Conservation (phyloP, 1,140 invertebrate genomes). For the Scaptodrosophila lebanonensis region DNA sequence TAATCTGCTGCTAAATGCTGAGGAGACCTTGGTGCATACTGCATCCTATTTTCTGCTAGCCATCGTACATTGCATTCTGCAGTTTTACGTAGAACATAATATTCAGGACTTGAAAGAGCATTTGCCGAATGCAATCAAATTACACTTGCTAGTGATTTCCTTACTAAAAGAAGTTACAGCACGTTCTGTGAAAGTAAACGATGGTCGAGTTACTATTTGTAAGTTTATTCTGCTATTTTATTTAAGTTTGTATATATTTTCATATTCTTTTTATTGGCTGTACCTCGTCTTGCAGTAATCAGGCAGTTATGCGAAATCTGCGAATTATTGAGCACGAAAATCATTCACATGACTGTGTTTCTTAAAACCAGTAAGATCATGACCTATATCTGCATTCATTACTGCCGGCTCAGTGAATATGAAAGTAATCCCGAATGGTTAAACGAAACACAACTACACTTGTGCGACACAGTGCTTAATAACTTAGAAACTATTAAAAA, state of each 20-base stretch:
- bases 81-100: not conserved
- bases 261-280: not conserved
- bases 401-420: not conserved
- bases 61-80: conserved; percentile 18
- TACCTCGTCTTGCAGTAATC: conserved; percentile 21
- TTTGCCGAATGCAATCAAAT: conserved; percentile 8
- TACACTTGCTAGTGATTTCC: conserved; percentile 24
- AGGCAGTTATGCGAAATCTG: conserved; percentile 24
- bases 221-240: conserved; percentile 5
- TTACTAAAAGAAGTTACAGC: conserved; percentile 16
- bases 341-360: conserved; percentile 13
- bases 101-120: not conserved
- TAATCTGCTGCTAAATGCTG: conserved; percentile 2
- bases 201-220: conserved; percentile 25
- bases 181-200: not conserved
- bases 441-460: conserved; percentile 33
- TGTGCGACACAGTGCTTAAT: conserved; percentile 25
- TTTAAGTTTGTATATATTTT: not conserved
- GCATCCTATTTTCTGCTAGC: conserved; percentile 25
- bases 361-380: conserved; percentile 40
- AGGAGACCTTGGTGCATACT: conserved; percentile 32
- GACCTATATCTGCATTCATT: conserved; percentile 37
- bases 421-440: conserved; percentile 32
- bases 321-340: conserved; percentile 5
- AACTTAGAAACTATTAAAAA: conserved; percentile 14